Percentiles rank a stretch among this genome's conserved stretches.
Evolutionary conservation across 2,888 invertebrate species (phyloP).

Genomic region (Eilema sororculum): DNA sequence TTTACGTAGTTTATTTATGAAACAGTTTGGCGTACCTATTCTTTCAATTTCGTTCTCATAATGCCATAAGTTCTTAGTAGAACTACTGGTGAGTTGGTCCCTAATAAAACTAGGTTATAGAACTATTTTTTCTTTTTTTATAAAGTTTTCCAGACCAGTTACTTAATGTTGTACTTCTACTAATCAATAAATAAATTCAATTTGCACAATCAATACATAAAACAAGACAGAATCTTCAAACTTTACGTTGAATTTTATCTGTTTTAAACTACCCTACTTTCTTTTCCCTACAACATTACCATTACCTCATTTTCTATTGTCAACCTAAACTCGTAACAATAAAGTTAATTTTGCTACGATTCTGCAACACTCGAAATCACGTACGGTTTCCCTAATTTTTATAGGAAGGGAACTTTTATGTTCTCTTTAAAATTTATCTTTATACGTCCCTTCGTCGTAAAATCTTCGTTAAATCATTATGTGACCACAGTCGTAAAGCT

Average conservation of each 20-base stretch:
- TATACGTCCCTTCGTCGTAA: conserved; percentile 56
- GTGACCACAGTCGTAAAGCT: conserved; percentile 59
- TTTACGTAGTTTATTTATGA: too few species aligned
- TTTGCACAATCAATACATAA: conserved; percentile 1
- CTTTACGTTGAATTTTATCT: conserved; percentile 20
- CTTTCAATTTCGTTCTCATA: too few species aligned
- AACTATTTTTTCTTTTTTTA: too few species aligned
- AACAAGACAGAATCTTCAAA: neutral
- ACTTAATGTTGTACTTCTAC: neutral
- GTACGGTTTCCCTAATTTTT: conserved; percentile 43
- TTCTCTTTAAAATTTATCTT: conserved; percentile 45
- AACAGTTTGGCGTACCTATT: too few species aligned
- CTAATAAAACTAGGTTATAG: too few species aligned
- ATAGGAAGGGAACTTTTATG: conserved; percentile 44
- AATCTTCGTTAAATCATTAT: conserved; percentile 62
- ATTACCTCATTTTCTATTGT: neutral
- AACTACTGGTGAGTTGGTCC: too few species aligned
- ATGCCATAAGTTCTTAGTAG: too few species aligned
- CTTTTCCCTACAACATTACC: neutral
- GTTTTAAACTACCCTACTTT: neutral
- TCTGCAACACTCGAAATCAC: conserved; percentile 16
- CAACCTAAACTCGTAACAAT: conserved; percentile 15
- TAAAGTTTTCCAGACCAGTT: neutral
- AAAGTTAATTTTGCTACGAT: conserved; percentile 27
- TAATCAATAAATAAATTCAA: conserved; percentile 12